phyloP scores from a whole-genome alignment of 2,888 invertebrate genomes.

The Melanotus villosus region DNA sequence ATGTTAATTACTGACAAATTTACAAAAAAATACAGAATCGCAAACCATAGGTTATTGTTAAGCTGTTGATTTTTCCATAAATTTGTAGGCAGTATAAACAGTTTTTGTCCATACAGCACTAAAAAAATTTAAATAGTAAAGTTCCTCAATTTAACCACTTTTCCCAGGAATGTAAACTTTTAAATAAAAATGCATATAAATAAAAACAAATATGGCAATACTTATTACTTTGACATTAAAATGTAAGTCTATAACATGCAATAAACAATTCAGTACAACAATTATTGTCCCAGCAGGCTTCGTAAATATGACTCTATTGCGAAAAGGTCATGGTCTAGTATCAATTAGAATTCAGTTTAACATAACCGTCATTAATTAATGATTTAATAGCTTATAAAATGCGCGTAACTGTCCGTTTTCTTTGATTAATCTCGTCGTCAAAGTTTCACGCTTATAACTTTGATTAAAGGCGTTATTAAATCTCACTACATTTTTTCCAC shows the following conservation, averaged over 20 bases:
- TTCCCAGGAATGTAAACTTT: background rate
- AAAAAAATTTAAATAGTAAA: no score
- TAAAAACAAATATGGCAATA: background rate
- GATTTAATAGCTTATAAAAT: constrained; percentile 28
- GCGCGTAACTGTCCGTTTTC: constrained; percentile 15
- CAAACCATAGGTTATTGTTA: no score
- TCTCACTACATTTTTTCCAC: background rate
- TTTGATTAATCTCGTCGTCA: constrained; percentile 14
- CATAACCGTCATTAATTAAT: constrained; percentile 30
- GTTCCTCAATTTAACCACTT: background rate
- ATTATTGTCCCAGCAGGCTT: constrained; percentile 30
- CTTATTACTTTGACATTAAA: constrained; percentile 27
- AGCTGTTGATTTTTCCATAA: no score
- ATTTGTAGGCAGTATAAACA: no score
- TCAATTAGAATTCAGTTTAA: constrained; percentile 28
- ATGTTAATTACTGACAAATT: no score
- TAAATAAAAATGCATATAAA: background rate
- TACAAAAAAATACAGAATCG: no score
- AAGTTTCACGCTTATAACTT: background rate
- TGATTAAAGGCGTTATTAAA: constrained; percentile 2
- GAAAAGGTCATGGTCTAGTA: constrained; percentile 31
- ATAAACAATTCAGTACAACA: constrained; percentile 26
- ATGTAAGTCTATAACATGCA: constrained; percentile 7
- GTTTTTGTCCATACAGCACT: no score
- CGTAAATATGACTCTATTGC: constrained; percentile 25